Percentiles rank a stretch among this genome's conserved stretches.
Conservation (phyloP, 2,113 vertebrate genomes). For the Sus scrofa region DNA sequence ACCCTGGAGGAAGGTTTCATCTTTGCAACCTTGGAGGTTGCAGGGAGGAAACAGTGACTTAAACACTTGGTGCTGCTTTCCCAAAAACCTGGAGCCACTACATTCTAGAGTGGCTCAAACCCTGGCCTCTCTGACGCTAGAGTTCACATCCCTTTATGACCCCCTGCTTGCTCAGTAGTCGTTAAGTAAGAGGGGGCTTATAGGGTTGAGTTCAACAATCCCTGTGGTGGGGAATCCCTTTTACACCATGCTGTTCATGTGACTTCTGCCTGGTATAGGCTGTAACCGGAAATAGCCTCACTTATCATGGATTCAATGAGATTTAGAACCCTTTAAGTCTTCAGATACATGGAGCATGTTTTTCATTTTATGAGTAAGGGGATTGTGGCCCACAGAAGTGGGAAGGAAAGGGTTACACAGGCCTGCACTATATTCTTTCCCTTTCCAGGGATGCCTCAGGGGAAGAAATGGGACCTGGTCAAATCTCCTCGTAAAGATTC, state of each 20-base stretch:
- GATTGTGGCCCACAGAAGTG: neutral
- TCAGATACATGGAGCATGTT: neutral
- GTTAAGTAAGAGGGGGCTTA: neutral
- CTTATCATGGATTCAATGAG: neutral
- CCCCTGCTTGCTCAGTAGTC: neutral
- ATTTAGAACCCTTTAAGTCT: neutral
- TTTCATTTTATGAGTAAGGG: neutral
- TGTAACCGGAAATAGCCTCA: neutral
- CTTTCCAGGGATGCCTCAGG: neutral
- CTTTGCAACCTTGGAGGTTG: no score
- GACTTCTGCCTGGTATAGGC: neutral
- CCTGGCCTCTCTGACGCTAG: neutral
- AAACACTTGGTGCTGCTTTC: neutral
- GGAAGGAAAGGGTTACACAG: neutral
- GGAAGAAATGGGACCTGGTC: neutral
- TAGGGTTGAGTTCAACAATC: neutral
- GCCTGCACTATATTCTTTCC: neutral
- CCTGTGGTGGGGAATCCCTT: neutral
- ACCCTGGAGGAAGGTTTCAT: neutral
- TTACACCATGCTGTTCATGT: neutral
- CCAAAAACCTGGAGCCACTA: neutral
- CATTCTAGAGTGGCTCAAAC: neutral
- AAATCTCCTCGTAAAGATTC: conserved; percentile 42
- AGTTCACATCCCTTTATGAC: neutral
- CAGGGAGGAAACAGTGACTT: neutral